Evolutionary conservation across 92 coral and sea anemone species (phyloP), one percentile per base, ranked within the genome.

Genomic region (Siderastrea siderea): DNA sequence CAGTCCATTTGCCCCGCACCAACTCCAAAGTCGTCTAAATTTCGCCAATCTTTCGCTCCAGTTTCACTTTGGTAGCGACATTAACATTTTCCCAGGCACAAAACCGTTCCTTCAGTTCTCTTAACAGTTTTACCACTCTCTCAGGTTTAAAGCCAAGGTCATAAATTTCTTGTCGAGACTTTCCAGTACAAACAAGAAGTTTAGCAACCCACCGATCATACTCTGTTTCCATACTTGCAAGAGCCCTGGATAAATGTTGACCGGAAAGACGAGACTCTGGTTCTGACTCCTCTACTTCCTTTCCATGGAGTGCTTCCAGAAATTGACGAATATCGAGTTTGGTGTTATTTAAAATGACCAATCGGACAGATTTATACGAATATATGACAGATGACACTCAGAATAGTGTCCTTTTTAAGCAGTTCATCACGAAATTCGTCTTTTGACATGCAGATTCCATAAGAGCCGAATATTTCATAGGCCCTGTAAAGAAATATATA

Each of bases 211-310:
- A 63, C 78, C 88, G 68, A 69, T 91, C 91, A 54, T 88, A 91
- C 72, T 91, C 94, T 68, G 91, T 68, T 51, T 91, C 94, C 87
- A 91, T 91, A 70, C 85, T 80, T 81, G 82, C 58, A 81, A 91
- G 88, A 81, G 85, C 83, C 68, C 75, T 71, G 72, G 91, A 88
- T 69, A 88, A 81, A 81, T 88, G 43, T 88, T 88, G 65, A 67
- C 82, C 69, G 74, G 91, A 68, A 62, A 88, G 91, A 78, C 83
- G 17, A 71, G 76, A 49, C 57, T 15, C 76, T 71, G 76, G 64
- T 53, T 77, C 82, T 77, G 68, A 62, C 12, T 73, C 77, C 60
- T 73, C 77, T 73, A 9, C 77, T 73, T 83, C 80, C 73, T 47
- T 72, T 72, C 50, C 87, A 72, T 83, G 79, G 52, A 83, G 80